phyloP scores from a whole-genome alignment of 1,140 invertebrate species.

The Drosophila orena region DNA sequence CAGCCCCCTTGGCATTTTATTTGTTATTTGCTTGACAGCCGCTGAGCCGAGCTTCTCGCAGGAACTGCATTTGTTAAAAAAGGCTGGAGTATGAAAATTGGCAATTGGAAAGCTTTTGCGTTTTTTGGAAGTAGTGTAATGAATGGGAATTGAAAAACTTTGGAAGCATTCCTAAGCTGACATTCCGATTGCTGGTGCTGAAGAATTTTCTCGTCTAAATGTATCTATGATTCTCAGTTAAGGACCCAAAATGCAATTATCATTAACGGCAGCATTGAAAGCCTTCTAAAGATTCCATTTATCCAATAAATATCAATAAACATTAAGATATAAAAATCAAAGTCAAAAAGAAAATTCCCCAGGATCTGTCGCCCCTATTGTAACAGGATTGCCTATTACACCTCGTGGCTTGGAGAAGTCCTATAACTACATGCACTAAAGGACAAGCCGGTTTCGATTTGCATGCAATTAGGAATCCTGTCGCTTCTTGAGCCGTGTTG shows the following conservation, averaged over 20 bases:
- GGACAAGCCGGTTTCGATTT: constrained; percentile 29
- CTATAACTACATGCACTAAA: constrained; percentile 6
- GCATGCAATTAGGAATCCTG: constrained; percentile 24
- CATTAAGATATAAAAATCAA: too few species aligned
- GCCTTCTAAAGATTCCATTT: too few species aligned
- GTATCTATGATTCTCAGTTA: too few species aligned
- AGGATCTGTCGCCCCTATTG: too few species aligned
- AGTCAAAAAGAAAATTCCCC: too few species aligned
- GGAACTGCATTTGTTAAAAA: constrained; percentile 46
- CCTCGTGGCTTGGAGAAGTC: background rate
- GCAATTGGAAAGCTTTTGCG: constrained; percentile 31
- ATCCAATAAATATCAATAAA: too few species aligned
- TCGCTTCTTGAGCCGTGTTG: constrained; percentile 27
- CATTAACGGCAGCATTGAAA: too few species aligned
- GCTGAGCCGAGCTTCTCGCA: constrained; percentile 27
- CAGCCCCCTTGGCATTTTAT: constrained; percentile 34
- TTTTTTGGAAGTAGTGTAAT: background rate
- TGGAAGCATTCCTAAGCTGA: constrained; percentile 7
- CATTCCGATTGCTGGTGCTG: background rate
- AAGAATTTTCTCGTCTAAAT: background rate
- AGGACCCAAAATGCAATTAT: too few species aligned
- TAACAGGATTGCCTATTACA: too few species aligned
- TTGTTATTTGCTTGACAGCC: constrained; percentile 64
- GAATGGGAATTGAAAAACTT: constrained; percentile 7
- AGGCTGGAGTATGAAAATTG: constrained; percentile 42